Base-by-base conservation (phyloP, 2,888 invertebrate genomes). In the Melitaea athalia region DNA sequence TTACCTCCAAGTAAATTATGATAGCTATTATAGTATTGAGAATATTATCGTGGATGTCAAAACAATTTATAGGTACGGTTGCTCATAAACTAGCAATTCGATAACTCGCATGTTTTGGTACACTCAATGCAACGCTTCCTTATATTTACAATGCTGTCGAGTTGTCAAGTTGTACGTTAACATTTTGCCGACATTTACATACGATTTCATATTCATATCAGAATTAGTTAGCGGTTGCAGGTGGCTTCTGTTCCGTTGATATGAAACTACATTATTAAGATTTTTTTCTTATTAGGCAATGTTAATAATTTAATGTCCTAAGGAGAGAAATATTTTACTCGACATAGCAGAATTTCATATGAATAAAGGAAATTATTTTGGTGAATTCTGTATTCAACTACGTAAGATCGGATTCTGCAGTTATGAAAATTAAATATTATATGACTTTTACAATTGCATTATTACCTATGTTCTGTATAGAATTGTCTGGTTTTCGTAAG, bases 181-280 rank as follows among this genome's bases (percentile, higher is more conserved):
- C 83, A 87, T 89, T 89, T 85, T 86, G 85, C 76, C 80, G 80
- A 84, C 82, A 91, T 90, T 90, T 85, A 85, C 88, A 89, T 91
- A 89, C 82, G 85, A 89, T 89, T 90, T 89, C 87, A 90, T 89
- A 89, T 90, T 90, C 89, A 91, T 89, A 87, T 85, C 83, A 84
- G 86, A 87, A 89, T 89, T 88, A 87, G 88, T 85, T 86, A 79
- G 75, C 73, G 80, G 76, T 74, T 74, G 67, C 66, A 75, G 76
- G 77, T 76, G 77, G 79, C 75, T 79, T 76, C 80, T 79, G 81
- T 81, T 77, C 64, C 45, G 45, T 11, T 43, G 65, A 69, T 45
- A 62, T 42, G 38, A 69, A 42, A 57, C 59, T 53, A 59, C 1
- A 57, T 42, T 57, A 42, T 17, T 57, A 42, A 42, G 15, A 6